Evolutionary conservation across 2,797 vertebrate genomes (phyloP).

Genomic region (Cottoperca gobio): DNA sequence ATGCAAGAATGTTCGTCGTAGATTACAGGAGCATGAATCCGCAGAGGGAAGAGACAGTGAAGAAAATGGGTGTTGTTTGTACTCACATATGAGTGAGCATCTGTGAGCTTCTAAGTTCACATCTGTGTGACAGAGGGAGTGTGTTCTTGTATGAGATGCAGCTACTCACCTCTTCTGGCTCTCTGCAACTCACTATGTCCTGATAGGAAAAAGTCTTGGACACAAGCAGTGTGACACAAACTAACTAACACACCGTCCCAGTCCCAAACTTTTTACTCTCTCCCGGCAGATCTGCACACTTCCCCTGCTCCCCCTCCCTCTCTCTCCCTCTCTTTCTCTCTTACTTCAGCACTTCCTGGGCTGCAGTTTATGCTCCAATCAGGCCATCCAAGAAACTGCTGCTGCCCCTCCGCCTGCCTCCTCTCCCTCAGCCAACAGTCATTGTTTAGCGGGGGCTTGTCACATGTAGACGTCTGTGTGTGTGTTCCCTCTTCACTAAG

Average conservation of each 20-base stretch:
- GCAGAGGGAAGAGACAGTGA: constrained; percentile 2
- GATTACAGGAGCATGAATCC: constrained; percentile 5
- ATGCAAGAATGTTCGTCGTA: constrained; percentile 10
- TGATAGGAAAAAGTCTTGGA: constrained; percentile 31
- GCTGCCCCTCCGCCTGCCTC: constrained; percentile 50
- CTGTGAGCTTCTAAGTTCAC: constrained; percentile 24
- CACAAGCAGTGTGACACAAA: constrained; percentile 53
- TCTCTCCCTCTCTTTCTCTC: constrained; percentile 37
- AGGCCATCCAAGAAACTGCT: constrained; percentile 72
- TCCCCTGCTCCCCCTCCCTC: constrained; percentile 46
- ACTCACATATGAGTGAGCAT: constrained; percentile 24
- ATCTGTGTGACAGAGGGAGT: constrained; percentile 32
- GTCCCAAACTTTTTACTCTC: constrained; percentile 74
- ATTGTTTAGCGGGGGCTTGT: constrained; percentile 75
- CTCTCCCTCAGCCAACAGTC: constrained; percentile 54
- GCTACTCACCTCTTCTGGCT: constrained; percentile 66
- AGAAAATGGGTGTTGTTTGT: constrained; percentile 1
- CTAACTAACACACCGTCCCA: constrained; percentile 40
- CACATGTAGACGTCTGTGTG: constrained; percentile 61
- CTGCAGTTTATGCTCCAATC: constrained; percentile 82
- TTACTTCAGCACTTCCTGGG: constrained; percentile 81
- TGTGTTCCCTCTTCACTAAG: constrained; percentile 54
- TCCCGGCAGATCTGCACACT: constrained; percentile 65
- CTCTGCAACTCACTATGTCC: constrained; percentile 45
- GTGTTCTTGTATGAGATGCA: constrained; percentile 33